Percentiles rank a stretch among this genome's conserved stretches.
These are phyloP conservation scores for Taenioides sp. DNA, from an alignment of 2,797 vertebrate genomes.

Conservation along the genomic window DNA sequence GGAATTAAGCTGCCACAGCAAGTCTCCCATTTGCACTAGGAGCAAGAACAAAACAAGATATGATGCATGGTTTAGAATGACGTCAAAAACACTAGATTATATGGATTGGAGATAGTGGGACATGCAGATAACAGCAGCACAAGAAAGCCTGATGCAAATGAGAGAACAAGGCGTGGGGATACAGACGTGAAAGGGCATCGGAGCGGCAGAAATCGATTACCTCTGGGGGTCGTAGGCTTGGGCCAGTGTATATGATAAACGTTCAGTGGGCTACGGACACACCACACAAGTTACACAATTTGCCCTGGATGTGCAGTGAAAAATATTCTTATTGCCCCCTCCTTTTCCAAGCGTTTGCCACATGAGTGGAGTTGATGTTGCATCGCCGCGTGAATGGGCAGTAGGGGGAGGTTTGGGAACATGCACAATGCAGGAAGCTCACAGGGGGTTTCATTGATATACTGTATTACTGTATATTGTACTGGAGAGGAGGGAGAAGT, in stretches of 20 bases:
- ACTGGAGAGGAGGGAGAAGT: background rate
- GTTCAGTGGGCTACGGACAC: conserved; percentile 47
- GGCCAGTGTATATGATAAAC: conserved; percentile 66
- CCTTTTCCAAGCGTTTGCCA: conserved; percentile 29
- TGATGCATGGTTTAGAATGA: conserved; percentile 29
- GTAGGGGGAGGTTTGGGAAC: conserved; percentile 7
- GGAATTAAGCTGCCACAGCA: background rate
- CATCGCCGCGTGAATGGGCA: conserved; percentile 18
- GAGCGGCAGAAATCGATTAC: conserved; percentile 66
- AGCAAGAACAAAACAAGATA: conserved; percentile 31
- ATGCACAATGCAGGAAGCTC: conserved; percentile 2
- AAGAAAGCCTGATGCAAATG: conserved; percentile 22
- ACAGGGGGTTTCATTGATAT: conserved; percentile 2
- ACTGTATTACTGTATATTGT: background rate
- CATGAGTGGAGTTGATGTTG: conserved; percentile 33
- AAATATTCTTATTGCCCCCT: conserved; percentile 48
- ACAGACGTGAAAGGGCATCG: conserved; percentile 56
- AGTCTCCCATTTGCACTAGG: conserved; percentile 20
- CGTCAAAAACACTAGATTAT: conserved; percentile 15
- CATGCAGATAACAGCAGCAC: conserved; percentile 14
- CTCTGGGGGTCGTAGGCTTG: conserved; percentile 52
- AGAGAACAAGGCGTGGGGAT: conserved; percentile 32
- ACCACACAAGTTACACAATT: conserved; percentile 55
- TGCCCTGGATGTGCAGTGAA: conserved; percentile 63
- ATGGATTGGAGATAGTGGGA: background rate